Conservation (phyloP, 2,888 invertebrate genomes). For the Byasa hedistus region DNA sequence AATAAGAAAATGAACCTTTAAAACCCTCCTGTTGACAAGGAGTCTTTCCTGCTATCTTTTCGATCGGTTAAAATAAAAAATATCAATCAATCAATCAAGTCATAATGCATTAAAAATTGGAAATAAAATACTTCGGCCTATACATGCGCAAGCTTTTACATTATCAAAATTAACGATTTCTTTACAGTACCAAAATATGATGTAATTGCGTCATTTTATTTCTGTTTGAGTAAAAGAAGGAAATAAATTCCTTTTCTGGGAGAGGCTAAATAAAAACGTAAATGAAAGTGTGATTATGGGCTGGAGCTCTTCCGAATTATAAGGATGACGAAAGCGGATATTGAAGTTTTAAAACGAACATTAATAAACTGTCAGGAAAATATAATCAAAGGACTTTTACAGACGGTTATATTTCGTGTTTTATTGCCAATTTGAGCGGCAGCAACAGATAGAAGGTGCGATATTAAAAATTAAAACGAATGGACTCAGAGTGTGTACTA, state of each 20-base stretch:
- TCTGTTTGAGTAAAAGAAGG: background rate
- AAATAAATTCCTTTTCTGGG: background rate
- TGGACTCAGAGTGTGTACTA: too few species aligned
- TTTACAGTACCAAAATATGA: background rate
- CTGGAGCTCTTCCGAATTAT: background rate
- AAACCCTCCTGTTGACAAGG: too few species aligned
- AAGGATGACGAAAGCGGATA: background rate
- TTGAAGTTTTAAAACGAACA: background rate
- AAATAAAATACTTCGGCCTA: background rate
- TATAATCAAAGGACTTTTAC: background rate
- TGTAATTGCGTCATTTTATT: background rate
- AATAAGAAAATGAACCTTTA: too few species aligned
- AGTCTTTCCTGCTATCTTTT: too few species aligned
- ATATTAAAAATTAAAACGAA: too few species aligned
- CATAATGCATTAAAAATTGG: background rate
- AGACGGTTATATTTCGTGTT: background rate
- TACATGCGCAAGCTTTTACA: background rate
- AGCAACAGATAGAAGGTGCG: background rate
- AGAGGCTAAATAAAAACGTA: background rate
- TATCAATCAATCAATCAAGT: too few species aligned
- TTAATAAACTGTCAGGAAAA: background rate
- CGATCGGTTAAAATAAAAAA: too few species aligned
- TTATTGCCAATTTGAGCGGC: background rate
- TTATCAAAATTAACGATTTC: background rate
- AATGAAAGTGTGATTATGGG: background rate